Base-by-base conservation (phyloP, 2,113 vertebrate genomes). In the Microcebus murinus region DNA sequence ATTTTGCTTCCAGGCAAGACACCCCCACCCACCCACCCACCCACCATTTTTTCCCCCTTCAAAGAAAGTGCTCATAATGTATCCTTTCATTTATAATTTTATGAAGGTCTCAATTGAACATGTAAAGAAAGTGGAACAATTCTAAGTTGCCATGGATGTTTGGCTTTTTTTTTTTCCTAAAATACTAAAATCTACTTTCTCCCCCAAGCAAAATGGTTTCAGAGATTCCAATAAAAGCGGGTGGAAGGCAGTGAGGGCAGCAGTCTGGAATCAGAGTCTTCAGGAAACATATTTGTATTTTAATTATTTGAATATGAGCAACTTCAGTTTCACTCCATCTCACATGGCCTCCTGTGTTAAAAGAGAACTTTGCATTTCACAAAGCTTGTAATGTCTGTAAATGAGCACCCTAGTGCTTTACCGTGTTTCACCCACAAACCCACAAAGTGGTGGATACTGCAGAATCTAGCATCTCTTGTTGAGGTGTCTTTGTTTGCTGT, bases 91-190 rank as follows among this genome's bases (percentile, higher is more conserved):
- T 99, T 98, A 85, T 93, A 95, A 98, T 98, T 98, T 98, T 98
- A 98, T 98, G 98, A 97, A 98, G 93, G 98, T 98, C 98, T 99
- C 97, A 97, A 98, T 97, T 98, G 96, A 98, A 97, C 98, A 98
- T 98, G 97, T 98, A 98, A 98, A 98, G 98, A 98, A 98, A 98
- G 97, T 98, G 98, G 98, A 98, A 99, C 98, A 98, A 98, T 93
- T 97, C 17, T 6, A 94, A 97, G 96, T 98, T 98, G 48, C 98
- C 96, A 74, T 94, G 97, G 96, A 96, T 94, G 31, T 82, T 96
- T 98, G 98, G 98, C 98, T 76, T 52, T 36, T 86, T 97, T 97
- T 52, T 36, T 86, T 97, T 97, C 98, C 98, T 95, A 95, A 96
- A 87, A 17, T 79, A 6, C 97, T 97, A 97, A 95, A 97, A 98